phyloP scores from a whole-genome alignment of 2,113 vertebrate genomes.

The Microcebus murinus region DNA sequence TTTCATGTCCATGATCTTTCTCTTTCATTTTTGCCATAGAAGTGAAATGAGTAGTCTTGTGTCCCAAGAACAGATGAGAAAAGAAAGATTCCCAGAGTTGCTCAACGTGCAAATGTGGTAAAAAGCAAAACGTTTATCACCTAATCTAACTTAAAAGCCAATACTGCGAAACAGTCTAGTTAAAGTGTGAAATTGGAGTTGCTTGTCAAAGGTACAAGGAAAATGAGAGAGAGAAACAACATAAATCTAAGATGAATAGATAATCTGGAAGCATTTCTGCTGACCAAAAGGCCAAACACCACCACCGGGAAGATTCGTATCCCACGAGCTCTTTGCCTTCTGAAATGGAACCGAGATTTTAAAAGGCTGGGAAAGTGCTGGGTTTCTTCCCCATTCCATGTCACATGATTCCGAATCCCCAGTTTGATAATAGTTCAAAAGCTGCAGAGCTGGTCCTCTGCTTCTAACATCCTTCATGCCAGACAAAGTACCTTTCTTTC shows the following conservation, averaged over 20 bases:
- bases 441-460: neutral
- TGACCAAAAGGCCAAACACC: neutral
- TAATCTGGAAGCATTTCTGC: too few species aligned
- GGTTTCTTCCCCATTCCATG: neutral
- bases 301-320: neutral
- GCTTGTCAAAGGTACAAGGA: neutral
- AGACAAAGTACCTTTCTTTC: neutral
- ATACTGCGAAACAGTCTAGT: neutral
- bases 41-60: neutral
- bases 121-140: neutral
- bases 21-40: neutral
- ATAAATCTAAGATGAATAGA: neutral
- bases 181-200: neutral
- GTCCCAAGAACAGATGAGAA: neutral
- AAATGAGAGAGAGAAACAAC: neutral
- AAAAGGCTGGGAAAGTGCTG: neutral
- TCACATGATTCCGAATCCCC: neutral
- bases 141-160: neutral
- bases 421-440: neutral
- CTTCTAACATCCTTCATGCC: neutral
- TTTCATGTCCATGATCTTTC: neutral
- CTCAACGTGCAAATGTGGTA: neutral
- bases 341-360: neutral
- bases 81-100: neutral
- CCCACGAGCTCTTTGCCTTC: neutral